phyloP scores from a whole-genome alignment of 2,888 invertebrate genomes.

The Sinopyrophorus schimmeli region DNA sequence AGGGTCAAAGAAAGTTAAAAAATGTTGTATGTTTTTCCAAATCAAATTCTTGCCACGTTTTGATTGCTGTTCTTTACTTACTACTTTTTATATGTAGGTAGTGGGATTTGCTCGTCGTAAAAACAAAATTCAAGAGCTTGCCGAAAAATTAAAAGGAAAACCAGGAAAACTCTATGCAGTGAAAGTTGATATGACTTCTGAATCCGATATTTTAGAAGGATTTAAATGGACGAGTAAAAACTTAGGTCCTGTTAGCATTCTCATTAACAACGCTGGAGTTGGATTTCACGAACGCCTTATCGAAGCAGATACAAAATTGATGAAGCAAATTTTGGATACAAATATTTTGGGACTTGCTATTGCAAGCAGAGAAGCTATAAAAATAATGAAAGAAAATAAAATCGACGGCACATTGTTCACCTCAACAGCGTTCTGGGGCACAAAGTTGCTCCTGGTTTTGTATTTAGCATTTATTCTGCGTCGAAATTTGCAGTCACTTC shows the following conservation, averaged over 20 bases:
- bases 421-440: constrained; percentile 43
- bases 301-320: constrained; percentile 36
- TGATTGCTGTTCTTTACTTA: too few relatives aligned
- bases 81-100: too few relatives aligned
- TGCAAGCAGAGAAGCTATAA: constrained; percentile 40
- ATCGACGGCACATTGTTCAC: constrained; percentile 42
- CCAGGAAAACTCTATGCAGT: constrained; percentile 33
- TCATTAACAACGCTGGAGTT: constrained; percentile 42
- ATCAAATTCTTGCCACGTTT: too few relatives aligned
- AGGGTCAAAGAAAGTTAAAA: too few relatives aligned
- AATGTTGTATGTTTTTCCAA: too few relatives aligned
- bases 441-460: constrained; percentile 37
- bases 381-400: constrained; percentile 35
- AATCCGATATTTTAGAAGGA: constrained; percentile 36
- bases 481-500: constrained; percentile 49
- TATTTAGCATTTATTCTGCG: constrained; percentile 42
- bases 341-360: constrained; percentile 40
- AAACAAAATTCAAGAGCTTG: constrained; percentile 35
- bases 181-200: constrained; percentile 36
- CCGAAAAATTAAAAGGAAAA: constrained; percentile 23
- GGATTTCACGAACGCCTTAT: constrained; percentile 30
- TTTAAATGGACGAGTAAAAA: constrained; percentile 35
- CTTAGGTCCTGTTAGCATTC: constrained; percentile 36
- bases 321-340: constrained; percentile 38
- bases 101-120: constrained; percentile 41